Conservation (phyloP, 2,113 vertebrate genomes). For the Ammodytes marinus region DNA sequence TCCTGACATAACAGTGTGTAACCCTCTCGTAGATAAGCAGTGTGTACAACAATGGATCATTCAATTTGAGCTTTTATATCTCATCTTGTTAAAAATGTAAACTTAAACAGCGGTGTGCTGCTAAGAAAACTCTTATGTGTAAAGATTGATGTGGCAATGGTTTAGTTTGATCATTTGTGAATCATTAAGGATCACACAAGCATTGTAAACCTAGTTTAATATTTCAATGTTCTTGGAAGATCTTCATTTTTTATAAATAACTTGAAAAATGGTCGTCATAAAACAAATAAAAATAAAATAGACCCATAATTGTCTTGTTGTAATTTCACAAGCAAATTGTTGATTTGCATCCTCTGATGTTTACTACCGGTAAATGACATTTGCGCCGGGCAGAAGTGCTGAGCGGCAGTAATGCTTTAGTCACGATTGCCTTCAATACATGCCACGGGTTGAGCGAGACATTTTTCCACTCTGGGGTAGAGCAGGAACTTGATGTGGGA, state of each 20-base stretch:
- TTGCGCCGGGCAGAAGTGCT: conserved; percentile 3
- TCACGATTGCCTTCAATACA: not conserved
- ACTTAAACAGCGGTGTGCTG: not conserved
- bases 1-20: not conserved
- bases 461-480: conserved; percentile 28
- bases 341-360: conserved; percentile 13
- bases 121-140: not conserved
- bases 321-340: not conserved
- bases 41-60: not conserved
- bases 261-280: not conserved
- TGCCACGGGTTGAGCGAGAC: not conserved
- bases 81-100: not conserved
- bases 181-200: not conserved
- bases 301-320: not conserved
- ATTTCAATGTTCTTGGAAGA: not conserved
- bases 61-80: not conserved
- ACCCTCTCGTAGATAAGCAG: not conserved
- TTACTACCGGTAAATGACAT: conserved; percentile 19
- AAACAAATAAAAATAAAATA: not conserved
- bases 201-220: not conserved
- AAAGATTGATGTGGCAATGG: not conserved
- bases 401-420: conserved; percentile 20
- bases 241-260: not conserved
- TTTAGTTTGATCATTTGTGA: not conserved
- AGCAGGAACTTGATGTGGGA: conserved; percentile 61